phyloP scores from a whole-genome alignment of 2,113 vertebrate genomes.

The Chloropsis cyanopogon region DNA sequence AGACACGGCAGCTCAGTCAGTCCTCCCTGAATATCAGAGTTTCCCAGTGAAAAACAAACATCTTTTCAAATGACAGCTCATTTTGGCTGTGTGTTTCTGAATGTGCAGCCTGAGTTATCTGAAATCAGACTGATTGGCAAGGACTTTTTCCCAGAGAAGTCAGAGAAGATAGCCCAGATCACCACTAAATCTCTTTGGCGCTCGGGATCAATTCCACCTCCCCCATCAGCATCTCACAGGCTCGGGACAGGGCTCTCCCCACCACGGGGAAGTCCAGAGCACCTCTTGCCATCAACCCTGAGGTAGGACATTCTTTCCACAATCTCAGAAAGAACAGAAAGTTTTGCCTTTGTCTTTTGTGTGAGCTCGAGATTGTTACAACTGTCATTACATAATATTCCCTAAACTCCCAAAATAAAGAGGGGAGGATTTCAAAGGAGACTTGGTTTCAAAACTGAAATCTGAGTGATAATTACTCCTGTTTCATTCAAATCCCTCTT shows the following conservation, averaged over 20 bases:
- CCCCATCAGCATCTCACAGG: rapidly evolving
- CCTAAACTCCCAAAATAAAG: slow-evolving; percentile 22
- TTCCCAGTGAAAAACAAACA: not conserved
- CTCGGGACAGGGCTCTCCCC: rapidly evolving
- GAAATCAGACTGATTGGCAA: not conserved
- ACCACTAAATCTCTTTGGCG: not conserved
- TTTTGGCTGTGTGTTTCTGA: not conserved
- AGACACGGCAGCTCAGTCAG: rapidly evolving
- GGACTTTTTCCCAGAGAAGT: not conserved
- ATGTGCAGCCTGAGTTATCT: not conserved
- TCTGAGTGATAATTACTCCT: slow-evolving; percentile 12
- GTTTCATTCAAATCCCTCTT: slow-evolving; percentile 28
- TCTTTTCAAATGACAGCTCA: not conserved
- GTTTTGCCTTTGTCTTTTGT: not conserved
- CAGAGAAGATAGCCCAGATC: not conserved
- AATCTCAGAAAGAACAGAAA: not conserved
- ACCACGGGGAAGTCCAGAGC: rapidly evolving
- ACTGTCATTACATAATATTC: not conserved
- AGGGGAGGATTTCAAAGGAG: slow-evolving; percentile 41
- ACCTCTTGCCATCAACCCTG: not conserved
- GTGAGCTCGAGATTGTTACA: not conserved
- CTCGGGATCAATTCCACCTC: rapidly evolving
- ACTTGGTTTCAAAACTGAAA: slow-evolving; percentile 16
- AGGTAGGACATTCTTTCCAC: not conserved
- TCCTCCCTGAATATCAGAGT: not conserved